phyloP scores from a whole-genome alignment of 2,888 invertebrate genomes.

The Marronus borbonicus region DNA sequence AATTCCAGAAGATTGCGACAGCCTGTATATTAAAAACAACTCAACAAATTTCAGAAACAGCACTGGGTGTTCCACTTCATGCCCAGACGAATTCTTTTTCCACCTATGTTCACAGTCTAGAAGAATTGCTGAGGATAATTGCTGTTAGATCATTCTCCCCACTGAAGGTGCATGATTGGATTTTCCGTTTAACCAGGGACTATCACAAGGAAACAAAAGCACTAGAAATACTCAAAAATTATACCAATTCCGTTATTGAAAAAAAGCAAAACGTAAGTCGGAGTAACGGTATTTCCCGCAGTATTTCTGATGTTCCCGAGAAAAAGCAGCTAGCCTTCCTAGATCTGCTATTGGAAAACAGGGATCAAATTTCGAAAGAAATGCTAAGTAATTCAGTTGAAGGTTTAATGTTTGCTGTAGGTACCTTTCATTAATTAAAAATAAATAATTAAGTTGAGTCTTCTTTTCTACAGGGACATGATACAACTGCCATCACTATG shows the following conservation, averaged over 20 bases:
- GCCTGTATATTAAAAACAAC: background rate
- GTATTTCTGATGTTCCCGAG: slow-evolving; percentile 51
- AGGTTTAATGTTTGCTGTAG: slow-evolving; percentile 83
- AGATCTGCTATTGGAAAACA: slow-evolving; percentile 75
- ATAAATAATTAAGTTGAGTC: background rate
- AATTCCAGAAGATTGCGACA: too few species aligned
- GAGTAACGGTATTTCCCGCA: slow-evolving; percentile 62
- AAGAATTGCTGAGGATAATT: slow-evolving; percentile 68
- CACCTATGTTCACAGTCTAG: slow-evolving; percentile 82
- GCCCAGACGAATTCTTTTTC: slow-evolving; percentile 81
- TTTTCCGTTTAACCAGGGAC: slow-evolving; percentile 73
- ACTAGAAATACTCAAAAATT: slow-evolving; percentile 71
- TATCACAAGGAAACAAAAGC: slow-evolving; percentile 74
- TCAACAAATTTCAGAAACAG: slow-evolving; percentile 69
- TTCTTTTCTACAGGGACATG: slow-evolving; percentile 66
- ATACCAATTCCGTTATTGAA: slow-evolving; percentile 73
- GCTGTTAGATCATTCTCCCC: slow-evolving; percentile 63
- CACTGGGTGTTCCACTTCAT: slow-evolving; percentile 85
- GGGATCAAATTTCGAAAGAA: slow-evolving; percentile 71
- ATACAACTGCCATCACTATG: slow-evolving; percentile 70
- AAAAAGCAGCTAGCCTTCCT: slow-evolving; percentile 79
- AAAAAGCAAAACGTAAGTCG: slow-evolving; percentile 64
- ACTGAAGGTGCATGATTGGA: slow-evolving; percentile 67
- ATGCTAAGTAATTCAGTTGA: slow-evolving; percentile 81
- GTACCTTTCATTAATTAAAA: slow-evolving; percentile 50